Conservation (phyloP, 2,113 vertebrate genomes). For the Glaucomys volans region DNA sequence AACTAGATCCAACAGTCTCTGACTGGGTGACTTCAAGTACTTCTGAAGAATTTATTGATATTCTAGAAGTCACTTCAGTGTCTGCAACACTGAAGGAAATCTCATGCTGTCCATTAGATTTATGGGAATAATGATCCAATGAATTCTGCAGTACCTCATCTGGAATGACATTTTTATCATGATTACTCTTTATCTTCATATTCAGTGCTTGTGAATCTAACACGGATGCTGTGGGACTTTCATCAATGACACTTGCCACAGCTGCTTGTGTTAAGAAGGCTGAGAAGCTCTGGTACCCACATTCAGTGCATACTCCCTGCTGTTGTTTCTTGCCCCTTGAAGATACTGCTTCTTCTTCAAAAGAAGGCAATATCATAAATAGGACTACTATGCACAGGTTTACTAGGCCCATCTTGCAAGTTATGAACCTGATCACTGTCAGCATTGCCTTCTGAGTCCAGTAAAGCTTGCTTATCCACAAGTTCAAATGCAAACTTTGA, state of each 20-base stretch:
- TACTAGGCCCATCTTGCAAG: conserved; percentile 93
- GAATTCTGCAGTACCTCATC: conserved; percentile 98
- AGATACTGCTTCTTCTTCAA: conserved; percentile 99
- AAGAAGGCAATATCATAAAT: conserved; percentile 99
- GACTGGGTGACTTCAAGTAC: conserved; percentile 93
- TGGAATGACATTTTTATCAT: conserved; percentile 97
- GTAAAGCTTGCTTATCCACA: conserved; percentile 95
- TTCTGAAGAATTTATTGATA: conserved; percentile 97
- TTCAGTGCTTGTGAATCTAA: conserved; percentile 93
- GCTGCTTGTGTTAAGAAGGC: conserved; percentile 93
- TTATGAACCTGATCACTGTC: conserved; percentile 95
- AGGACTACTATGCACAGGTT: conserved; percentile 95
- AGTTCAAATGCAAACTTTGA: conserved; percentile 96
- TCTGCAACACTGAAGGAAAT: conserved; percentile 96
- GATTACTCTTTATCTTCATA: conserved; percentile 94
- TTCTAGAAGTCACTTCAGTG: conserved; percentile 98
- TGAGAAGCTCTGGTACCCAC: conserved; percentile 95
- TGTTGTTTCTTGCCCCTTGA: conserved; percentile 93
- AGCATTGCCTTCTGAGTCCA: conserved; percentile 93
- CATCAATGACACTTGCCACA: conserved; percentile 95
- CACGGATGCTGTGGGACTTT: conserved; percentile 93
- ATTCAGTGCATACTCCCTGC: conserved; percentile 94
- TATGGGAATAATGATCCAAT: conserved; percentile 98
- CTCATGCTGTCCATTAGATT: conserved; percentile 97
- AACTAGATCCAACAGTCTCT: conserved; percentile 91